Evolutionary conservation across 2,113 vertebrate genomes (phyloP).

Genomic region (Caracal caracal): DNA sequence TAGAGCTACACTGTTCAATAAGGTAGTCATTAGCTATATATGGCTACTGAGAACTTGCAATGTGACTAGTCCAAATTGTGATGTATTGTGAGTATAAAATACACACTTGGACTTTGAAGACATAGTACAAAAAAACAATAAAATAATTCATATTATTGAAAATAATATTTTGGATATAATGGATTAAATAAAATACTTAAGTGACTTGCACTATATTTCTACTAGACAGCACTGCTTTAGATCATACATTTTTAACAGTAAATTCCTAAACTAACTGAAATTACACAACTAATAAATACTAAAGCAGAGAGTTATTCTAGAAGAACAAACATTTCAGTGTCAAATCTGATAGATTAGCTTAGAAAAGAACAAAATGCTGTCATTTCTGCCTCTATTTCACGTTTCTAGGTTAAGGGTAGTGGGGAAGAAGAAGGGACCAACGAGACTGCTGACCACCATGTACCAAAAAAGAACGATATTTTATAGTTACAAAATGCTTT

Average conservation of each 20-base stretch:
- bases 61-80: neutral
- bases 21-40: neutral
- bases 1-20: neutral
- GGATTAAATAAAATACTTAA: neutral
- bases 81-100: neutral
- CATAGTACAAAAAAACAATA: slow-evolving; percentile 15
- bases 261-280: neutral
- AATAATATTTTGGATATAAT: neutral
- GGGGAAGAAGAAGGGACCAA: neutral
- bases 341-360: neutral
- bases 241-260: neutral
- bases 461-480: slow-evolving; percentile 7
- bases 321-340: slow-evolving; percentile 13
- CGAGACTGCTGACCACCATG: neutral
- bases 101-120: slow-evolving; percentile 13
- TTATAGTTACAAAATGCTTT: slow-evolving; percentile 40
- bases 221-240: neutral
- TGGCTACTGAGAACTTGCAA: neutral
- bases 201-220: neutral
- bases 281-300: neutral
- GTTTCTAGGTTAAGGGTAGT: slow-evolving; percentile 47
- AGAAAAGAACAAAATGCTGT: neutral
- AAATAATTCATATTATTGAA: slow-evolving; percentile 43
- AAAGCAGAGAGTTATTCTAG: neutral
- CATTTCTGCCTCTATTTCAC: neutral